Percentiles rank a stretch among this genome's conserved stretches.
phyloP scores from a whole-genome alignment of 2,888 invertebrate genomes.

The Pristionchus maxplancki region DNA sequence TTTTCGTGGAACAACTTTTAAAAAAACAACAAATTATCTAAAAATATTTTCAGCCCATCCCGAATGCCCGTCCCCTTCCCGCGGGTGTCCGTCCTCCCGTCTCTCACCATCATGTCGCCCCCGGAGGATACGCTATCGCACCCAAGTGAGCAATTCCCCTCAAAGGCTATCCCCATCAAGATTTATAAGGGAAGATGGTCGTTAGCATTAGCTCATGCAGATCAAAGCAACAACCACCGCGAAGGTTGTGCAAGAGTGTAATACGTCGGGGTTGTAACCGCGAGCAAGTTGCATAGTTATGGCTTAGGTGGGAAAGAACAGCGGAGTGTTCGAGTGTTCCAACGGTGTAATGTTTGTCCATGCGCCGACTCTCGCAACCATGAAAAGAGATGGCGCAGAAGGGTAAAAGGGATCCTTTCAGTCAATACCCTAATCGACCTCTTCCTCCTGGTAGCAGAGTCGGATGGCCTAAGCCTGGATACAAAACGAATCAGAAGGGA shows the following conservation, averaged over 20 bases:
- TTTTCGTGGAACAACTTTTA: too few relatives aligned
- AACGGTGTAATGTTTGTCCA: background rate
- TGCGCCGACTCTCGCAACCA: background rate
- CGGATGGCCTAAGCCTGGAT: conserved; percentile 25
- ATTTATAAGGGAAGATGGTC: background rate
- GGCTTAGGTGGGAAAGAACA: background rate
- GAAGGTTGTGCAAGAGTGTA: background rate
- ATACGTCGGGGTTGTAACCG: background rate
- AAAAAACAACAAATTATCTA: too few relatives aligned
- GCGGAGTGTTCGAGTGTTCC: background rate
- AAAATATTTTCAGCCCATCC: background rate
- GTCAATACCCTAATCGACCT: background rate
- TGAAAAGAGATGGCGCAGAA: background rate
- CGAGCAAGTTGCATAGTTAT: background rate
- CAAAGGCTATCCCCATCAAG: background rate
- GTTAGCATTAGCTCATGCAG: background rate
- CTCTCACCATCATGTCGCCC: background rate
- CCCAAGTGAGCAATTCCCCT: conserved; percentile 5
- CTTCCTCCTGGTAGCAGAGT: background rate
- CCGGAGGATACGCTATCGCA: conserved; percentile 41
- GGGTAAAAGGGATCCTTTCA: background rate
- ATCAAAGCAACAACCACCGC: background rate
- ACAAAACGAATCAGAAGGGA: background rate
- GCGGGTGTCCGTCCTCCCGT: conserved; percentile 27
- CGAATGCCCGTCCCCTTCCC: background rate